Conservation (phyloP, 35 echinoderm and acorn worm genomes). For the Apostichopus californicus region DNA sequence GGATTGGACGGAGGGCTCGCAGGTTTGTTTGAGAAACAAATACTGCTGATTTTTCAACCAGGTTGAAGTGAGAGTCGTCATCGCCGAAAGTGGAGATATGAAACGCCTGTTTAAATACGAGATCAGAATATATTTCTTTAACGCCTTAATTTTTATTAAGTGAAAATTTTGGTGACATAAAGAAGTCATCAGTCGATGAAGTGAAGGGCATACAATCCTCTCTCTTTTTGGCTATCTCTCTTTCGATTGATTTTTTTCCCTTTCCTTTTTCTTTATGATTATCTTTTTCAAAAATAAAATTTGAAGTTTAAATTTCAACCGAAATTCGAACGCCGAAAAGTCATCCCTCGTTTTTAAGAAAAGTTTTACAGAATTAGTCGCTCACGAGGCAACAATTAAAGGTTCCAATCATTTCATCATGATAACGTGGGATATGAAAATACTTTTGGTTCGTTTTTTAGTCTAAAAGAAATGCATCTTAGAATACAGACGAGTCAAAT, state of each 20-base stretch:
- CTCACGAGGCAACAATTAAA: no score
- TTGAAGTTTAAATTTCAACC: background rate
- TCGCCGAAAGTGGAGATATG: background rate
- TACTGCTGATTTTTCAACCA: constrained; percentile 2
- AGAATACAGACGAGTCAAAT: no score
- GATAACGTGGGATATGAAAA: no score
- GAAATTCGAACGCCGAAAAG: background rate
- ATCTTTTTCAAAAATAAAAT: background rate
- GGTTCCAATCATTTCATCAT: no score
- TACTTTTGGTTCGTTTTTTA: no score
- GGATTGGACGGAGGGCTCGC: constrained; percentile 25
- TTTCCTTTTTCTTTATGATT: no score
- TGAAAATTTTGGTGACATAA: background rate
- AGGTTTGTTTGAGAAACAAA: constrained; percentile 52
- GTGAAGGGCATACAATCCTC: background rate
- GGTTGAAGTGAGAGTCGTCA: background rate
- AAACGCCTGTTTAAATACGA: constrained; percentile 36
- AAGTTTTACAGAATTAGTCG: no score
- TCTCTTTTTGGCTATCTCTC: background rate
- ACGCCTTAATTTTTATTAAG: constrained; percentile 1
- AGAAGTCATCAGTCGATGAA: background rate
- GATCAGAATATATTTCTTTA: constrained; percentile 19
- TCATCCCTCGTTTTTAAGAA: background rate
- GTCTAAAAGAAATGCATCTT: no score
- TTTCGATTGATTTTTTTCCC: background rate